Conservation (phyloP, 2,797 vertebrate species). For the Lycodopsis pacificus region DNA sequence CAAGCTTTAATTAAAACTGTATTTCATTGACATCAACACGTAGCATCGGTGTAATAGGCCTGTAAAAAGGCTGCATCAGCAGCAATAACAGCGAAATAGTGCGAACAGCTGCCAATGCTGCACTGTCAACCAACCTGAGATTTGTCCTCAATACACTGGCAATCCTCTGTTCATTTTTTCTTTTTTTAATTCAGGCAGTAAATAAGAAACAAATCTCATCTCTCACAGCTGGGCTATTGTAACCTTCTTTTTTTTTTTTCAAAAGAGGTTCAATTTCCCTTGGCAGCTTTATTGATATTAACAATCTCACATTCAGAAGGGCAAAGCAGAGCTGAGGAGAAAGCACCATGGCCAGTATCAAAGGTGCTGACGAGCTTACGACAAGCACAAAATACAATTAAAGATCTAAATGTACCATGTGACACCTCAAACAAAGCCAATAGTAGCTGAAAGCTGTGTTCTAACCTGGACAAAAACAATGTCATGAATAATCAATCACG, state of each 20-base stretch:
- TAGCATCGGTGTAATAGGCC: conserved; percentile 16
- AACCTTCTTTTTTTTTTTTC: conserved; percentile 6
- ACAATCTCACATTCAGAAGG: conserved; percentile 14
- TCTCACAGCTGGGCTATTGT: neutral
- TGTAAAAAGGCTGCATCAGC: conserved; percentile 38
- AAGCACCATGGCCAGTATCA: neutral
- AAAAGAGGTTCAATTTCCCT: conserved; percentile 49
- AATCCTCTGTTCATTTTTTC: conserved; percentile 15
- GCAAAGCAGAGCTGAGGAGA: neutral
- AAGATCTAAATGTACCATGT: neutral
- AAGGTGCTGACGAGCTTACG: conserved; percentile 7
- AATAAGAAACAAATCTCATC: conserved; percentile 43
- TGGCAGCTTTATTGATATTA: conserved; percentile 23
- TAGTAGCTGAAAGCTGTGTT: neutral
- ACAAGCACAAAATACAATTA: neutral
- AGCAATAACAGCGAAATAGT: neutral
- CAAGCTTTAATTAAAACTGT: conserved; percentile 62
- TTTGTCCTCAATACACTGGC: neutral
- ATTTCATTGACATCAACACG: conserved; percentile 39
- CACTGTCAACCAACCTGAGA: conserved; percentile 40
- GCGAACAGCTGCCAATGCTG: conserved; percentile 32
- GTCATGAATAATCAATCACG: neutral
- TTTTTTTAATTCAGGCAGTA: conserved; percentile 30
- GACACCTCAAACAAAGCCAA: neutral
- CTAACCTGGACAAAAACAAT: neutral